Evolutionary conservation across 2,888 invertebrate genomes (phyloP).

Genomic region (Synanthedon vespiformis): DNA sequence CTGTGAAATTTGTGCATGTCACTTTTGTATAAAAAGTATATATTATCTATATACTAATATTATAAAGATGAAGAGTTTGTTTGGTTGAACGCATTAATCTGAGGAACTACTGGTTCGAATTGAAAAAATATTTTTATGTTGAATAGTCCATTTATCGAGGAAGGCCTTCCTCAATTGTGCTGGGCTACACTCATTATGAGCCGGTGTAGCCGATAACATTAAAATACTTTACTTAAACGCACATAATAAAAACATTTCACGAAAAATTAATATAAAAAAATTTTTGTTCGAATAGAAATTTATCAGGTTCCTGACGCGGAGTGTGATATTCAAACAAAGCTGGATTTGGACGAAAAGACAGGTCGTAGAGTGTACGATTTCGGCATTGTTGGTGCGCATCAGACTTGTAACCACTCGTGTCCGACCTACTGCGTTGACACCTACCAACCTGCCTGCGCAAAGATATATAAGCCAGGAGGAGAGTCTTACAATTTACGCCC

Average conservation of each 20-base stretch:
- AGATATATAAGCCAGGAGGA: slow-evolving; percentile 28
- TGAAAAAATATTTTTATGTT: no score
- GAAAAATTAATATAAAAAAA: not conserved
- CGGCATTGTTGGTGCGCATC: slow-evolving; percentile 40
- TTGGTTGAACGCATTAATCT: no score
- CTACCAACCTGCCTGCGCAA: slow-evolving; percentile 48
- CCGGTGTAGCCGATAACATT: no score
- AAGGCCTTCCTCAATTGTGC: no score
- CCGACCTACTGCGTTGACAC: slow-evolving; percentile 46
- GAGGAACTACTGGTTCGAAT: no score
- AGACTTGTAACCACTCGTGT: slow-evolving; percentile 52
- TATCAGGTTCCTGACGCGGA: slow-evolving; percentile 19
- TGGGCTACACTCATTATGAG: no score
- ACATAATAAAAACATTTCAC: not conserved
- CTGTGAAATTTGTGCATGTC: not conserved
- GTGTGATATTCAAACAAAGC: slow-evolving; percentile 12
- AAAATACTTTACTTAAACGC: not conserved
- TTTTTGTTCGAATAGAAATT: slow-evolving; percentile 18
- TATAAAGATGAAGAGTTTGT: no score
- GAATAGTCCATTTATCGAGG: no score
- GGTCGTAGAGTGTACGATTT: slow-evolving; percentile 35
- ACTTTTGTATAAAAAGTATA: no score
- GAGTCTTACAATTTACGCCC: slow-evolving; percentile 13
- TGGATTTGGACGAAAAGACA: not conserved
- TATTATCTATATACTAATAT: no score